A percentile compares a stretch with the other conserved stretches of the same genome.
Evolutionary conservation across 2,888 invertebrate species (phyloP).

Genomic region (Heliconius hortense): DNA sequence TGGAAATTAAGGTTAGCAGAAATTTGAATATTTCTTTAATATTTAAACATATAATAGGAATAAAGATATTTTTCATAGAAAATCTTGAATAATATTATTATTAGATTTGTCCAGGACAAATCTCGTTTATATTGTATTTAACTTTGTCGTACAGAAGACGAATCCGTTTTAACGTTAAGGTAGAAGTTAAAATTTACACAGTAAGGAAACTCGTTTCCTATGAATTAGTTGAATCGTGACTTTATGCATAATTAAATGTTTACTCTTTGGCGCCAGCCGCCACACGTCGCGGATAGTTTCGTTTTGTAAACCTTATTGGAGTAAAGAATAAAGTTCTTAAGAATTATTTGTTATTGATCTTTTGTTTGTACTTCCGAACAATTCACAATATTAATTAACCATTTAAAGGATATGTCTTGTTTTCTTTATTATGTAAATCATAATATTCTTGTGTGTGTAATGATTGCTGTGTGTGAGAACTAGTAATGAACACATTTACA

Average conservation of each 20-base stretch:
- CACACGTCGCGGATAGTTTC: conserved; percentile 66
- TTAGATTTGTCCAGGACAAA: neutral
- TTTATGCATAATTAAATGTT: conserved; percentile 75
- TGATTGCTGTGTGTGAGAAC: neutral
- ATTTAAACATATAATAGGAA: neutral
- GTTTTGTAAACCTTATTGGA: conserved; percentile 66
- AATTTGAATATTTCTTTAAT: neutral
- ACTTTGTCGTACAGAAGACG: neutral
- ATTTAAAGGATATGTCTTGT: neutral
- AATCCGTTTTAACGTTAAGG: conserved; percentile 14
- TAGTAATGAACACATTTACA: conserved; percentile 1
- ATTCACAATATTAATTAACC: neutral
- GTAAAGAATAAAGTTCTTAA: conserved; percentile 58
- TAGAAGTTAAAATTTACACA: conserved; percentile 31
- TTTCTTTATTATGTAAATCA: neutral
- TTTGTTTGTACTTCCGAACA: conserved; percentile 47
- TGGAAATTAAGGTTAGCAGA: neutral
- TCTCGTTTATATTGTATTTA: conserved; percentile 7
- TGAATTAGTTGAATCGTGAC: conserved; percentile 68
- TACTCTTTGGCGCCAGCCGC: conserved; percentile 72
- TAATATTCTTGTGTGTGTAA: too few species aligned
- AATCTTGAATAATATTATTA: neutral
- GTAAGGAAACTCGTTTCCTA: conserved; percentile 47
- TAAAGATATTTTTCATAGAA: neutral
- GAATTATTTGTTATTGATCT: conserved; percentile 56